Evolutionary conservation across 2,113 vertebrate species (phyloP).

Genomic region (Phrynosoma blainvillii): DNA sequence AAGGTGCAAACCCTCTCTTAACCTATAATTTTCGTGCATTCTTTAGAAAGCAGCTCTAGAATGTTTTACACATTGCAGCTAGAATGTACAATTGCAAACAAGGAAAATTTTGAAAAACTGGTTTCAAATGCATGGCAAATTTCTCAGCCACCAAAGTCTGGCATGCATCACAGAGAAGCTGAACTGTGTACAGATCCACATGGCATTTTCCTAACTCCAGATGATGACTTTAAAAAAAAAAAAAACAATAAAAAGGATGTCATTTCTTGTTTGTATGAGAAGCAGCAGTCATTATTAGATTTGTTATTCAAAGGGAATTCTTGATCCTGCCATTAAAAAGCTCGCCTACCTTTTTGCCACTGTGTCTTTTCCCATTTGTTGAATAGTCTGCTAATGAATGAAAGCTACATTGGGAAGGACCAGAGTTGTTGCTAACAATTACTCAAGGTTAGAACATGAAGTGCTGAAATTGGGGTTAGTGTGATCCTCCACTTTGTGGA

Average conservation of each 20-base stretch:
- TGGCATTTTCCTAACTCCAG: constrained; percentile 62
- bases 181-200: constrained; percentile 66
- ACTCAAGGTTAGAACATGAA: not conserved
- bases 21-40: constrained; percentile 56
- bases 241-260: constrained; percentile 33
- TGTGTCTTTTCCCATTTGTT: constrained; percentile 61
- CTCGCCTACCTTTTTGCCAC: constrained; percentile 77
- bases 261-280: constrained; percentile 67
- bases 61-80: constrained; percentile 82
- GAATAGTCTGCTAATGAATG: not conserved
- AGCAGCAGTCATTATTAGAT: constrained; percentile 74
- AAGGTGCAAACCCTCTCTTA: constrained; percentile 47
- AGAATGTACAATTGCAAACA: constrained; percentile 76
- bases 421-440: not conserved
- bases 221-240: constrained; percentile 50
- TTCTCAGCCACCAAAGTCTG: constrained; percentile 68
- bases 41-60: constrained; percentile 76
- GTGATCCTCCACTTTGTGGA: not conserved
- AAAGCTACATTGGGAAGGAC: not conserved
- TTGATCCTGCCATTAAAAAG: constrained; percentile 83
- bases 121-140: constrained; percentile 72
- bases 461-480: not conserved
- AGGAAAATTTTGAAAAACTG: constrained; percentile 54
- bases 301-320: constrained; percentile 77
- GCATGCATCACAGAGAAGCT: constrained; percentile 72